Conservation (phyloP, 2,888 invertebrate genomes). For the Tiphia femorata region DNA sequence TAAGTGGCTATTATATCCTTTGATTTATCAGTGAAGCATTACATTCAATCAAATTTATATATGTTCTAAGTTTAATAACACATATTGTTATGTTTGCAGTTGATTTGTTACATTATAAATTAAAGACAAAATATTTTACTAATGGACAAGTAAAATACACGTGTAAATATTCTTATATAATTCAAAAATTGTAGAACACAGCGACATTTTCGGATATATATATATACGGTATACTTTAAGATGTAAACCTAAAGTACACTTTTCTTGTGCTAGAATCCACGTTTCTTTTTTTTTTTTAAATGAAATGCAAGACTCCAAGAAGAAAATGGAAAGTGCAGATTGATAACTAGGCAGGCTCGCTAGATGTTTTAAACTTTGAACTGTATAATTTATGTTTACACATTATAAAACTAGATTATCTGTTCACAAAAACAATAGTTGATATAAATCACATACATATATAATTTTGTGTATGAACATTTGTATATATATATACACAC, state of each 20-base stretch:
- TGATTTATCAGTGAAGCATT: too few relatives aligned
- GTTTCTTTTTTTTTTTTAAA: not conserved
- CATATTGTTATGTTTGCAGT: too few relatives aligned
- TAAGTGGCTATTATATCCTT: too few relatives aligned
- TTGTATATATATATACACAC: slow-evolving; percentile 34
- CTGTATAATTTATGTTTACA: slow-evolving; percentile 57
- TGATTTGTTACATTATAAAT: too few relatives aligned
- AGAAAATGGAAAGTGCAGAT: slow-evolving; percentile 33
- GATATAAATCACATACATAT: slow-evolving; percentile 45
- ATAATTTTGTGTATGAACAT: too few relatives aligned
- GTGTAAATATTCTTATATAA: not conserved
- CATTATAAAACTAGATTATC: slow-evolving; percentile 64
- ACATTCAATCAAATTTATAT: too few relatives aligned
- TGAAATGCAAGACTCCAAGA: not conserved
- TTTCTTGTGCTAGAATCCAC: not conserved
- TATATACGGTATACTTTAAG: too few relatives aligned
- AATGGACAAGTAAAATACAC: too few relatives aligned
- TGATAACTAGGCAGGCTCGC: slow-evolving; percentile 49
- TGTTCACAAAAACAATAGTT: slow-evolving; percentile 56
- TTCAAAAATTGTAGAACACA: not conserved
- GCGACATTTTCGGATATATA: not conserved
- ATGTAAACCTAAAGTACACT: too few relatives aligned
- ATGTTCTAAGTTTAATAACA: too few relatives aligned
- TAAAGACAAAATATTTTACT: too few relatives aligned
- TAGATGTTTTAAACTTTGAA: slow-evolving; percentile 44